These are phyloP conservation scores for Darwinula stevensoni DNA, from an alignment of 2,888 invertebrate species.

Conservation along the genomic window DNA sequence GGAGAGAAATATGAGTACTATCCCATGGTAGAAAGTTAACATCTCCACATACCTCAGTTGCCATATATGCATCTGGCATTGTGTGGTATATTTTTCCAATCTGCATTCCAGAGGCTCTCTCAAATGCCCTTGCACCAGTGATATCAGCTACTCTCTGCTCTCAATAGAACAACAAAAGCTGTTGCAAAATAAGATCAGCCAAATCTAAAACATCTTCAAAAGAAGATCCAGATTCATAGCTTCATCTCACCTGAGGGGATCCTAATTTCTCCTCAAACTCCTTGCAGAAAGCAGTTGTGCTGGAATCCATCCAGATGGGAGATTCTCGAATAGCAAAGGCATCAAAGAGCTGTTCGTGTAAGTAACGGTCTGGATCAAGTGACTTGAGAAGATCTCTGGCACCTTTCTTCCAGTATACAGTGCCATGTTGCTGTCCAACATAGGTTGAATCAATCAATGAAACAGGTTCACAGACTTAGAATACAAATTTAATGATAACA, in stretches of 20 bases:
- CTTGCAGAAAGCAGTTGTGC: constrained; percentile 38
- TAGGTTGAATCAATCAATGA: background rate
- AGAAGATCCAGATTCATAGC: too few relatives aligned
- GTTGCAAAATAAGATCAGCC: background rate
- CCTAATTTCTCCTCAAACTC: constrained; percentile 52
- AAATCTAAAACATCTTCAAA: too few relatives aligned
- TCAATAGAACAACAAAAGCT: constrained; percentile 5
- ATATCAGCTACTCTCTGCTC: constrained; percentile 38
- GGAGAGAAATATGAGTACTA: too few relatives aligned
- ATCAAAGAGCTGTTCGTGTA: constrained; percentile 51
- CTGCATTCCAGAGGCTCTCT: constrained; percentile 75
- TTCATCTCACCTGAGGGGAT: constrained; percentile 42
- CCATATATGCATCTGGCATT: constrained; percentile 33
- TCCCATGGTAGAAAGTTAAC: too few relatives aligned
- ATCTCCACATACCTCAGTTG: constrained; percentile 48
- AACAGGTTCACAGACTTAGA: too few relatives aligned
- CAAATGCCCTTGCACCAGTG: constrained; percentile 61
- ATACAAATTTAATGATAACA: too few relatives aligned
- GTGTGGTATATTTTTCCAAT: constrained; percentile 58
- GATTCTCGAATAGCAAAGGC: constrained; percentile 47
- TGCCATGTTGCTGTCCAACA: constrained; percentile 62
- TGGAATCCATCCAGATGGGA: constrained; percentile 92
- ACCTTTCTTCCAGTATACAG: constrained; percentile 71
- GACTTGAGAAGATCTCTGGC: constrained; percentile 29
- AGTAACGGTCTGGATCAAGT: constrained; percentile 37